Evolutionary conservation across 2,113 vertebrate genomes (phyloP).

Genomic region (Trogon surrucura): DNA sequence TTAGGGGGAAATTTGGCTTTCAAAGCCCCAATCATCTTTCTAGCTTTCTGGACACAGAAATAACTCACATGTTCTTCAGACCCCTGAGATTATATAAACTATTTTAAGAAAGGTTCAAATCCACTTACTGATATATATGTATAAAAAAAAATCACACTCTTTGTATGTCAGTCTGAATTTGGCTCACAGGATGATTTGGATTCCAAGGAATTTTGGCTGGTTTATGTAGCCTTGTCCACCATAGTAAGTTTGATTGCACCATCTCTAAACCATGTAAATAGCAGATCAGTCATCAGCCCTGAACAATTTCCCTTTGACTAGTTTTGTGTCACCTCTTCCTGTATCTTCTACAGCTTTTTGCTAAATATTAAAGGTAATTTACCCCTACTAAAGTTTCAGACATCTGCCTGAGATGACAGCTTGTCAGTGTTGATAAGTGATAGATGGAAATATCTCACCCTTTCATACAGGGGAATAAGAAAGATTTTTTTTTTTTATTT

Average conservation of each 20-base stretch:
- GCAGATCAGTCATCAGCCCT: background rate
- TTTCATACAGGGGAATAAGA: constrained; percentile 44
- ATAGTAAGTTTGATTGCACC: background rate
- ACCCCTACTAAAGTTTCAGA: constrained; percentile 3
- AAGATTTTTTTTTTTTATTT: constrained; percentile 25
- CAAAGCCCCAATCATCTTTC: background rate
- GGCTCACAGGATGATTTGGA: background rate
- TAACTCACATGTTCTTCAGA: background rate
- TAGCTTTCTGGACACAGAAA: background rate
- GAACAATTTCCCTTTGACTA: background rate
- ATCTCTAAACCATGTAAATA: background rate
- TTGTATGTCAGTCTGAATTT: background rate
- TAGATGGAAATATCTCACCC: constrained; percentile 33
- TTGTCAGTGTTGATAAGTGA: constrained; percentile 48
- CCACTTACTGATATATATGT: background rate
- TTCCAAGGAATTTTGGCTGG: background rate
- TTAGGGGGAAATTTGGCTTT: background rate
- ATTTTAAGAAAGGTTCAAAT: background rate
- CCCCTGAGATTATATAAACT: background rate
- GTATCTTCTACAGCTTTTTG: background rate
- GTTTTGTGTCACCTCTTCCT: background rate
- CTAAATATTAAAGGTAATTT: constrained; percentile 47
- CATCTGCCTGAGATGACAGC: constrained; percentile 44
- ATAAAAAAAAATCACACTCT: background rate
- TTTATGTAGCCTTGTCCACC: background rate